phyloP scores from a whole-genome alignment of 2,113 vertebrate genomes.

The Gallinago jamesoni region DNA sequence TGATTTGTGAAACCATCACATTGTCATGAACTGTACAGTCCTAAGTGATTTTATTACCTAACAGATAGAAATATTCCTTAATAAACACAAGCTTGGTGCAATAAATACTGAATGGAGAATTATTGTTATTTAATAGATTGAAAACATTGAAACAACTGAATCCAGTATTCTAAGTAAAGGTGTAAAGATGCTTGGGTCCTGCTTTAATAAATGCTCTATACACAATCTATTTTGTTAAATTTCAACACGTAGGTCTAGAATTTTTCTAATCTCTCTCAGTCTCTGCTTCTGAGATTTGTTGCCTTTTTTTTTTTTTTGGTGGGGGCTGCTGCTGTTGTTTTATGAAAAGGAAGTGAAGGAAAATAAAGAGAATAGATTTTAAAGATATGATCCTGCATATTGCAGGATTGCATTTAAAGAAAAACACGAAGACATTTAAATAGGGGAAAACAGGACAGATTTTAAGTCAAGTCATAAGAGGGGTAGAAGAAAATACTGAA shows the following conservation, averaged over 20 bases:
- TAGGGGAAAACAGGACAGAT: neutral
- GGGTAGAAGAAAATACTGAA: neutral
- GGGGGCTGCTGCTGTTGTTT: neutral
- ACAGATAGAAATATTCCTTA: neutral
- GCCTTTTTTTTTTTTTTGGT: neutral
- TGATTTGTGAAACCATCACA: neutral
- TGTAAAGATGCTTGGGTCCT: neutral
- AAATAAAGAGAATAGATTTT: neutral
- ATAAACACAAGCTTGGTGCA: neutral
- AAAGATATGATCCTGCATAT: neutral
- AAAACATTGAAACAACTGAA: neutral
- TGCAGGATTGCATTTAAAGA: neutral
- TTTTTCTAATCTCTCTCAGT: neutral
- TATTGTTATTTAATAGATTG: neutral
- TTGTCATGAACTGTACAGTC: neutral
- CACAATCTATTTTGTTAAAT: neutral
- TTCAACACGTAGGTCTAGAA: neutral
- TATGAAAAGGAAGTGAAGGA: neutral
- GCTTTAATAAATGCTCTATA: neutral
- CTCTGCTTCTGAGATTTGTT: neutral
- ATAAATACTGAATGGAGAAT: neutral
- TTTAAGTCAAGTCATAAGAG: neutral
- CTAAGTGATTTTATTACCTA: neutral
- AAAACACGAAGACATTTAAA: neutral
- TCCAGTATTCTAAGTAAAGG: neutral